phyloP scores from a whole-genome alignment of 1,140 invertebrate species.

The Oryzaephilus surinamensis region DNA sequence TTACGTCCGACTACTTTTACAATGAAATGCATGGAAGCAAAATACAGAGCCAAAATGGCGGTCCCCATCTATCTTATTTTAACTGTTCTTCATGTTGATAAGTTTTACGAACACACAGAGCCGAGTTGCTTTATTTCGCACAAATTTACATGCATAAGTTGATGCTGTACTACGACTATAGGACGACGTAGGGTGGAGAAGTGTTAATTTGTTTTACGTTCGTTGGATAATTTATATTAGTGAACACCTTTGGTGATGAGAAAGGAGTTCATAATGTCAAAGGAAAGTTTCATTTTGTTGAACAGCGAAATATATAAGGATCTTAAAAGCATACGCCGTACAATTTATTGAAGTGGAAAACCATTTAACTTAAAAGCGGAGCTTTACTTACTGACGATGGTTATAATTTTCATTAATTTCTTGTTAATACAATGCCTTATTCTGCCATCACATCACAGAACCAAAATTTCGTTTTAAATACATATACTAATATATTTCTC shows the following conservation, averaged over 20 bases:
- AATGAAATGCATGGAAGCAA: constrained; percentile 33
- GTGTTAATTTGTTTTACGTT: constrained; percentile 29
- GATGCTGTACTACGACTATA: background rate
- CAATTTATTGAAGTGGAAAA: too few species aligned
- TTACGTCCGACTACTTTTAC: constrained; percentile 17
- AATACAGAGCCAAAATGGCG: constrained; percentile 31
- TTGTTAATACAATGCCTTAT: too few species aligned
- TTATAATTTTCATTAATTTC: too few species aligned
- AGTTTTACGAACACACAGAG: constrained; percentile 12
- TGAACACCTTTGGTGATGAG: constrained; percentile 30
- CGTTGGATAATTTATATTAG: constrained; percentile 32
- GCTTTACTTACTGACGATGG: too few species aligned
- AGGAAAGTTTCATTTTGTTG: constrained; percentile 33
- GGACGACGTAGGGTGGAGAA: background rate
- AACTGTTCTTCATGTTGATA: constrained; percentile 29
- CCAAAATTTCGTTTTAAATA: too few species aligned
- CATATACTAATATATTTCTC: too few species aligned
- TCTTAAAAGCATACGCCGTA: too few species aligned
- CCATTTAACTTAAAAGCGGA: too few species aligned
- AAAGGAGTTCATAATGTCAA: constrained; percentile 34
- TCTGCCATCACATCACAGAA: too few species aligned
- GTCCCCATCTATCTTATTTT: constrained; percentile 35
- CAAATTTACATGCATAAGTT: background rate
- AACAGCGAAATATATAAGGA: too few species aligned
- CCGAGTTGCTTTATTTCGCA: constrained; percentile 6